Evolutionary conservation across 2,888 invertebrate species (phyloP).

Genomic region (Lottia gigantea): DNA sequence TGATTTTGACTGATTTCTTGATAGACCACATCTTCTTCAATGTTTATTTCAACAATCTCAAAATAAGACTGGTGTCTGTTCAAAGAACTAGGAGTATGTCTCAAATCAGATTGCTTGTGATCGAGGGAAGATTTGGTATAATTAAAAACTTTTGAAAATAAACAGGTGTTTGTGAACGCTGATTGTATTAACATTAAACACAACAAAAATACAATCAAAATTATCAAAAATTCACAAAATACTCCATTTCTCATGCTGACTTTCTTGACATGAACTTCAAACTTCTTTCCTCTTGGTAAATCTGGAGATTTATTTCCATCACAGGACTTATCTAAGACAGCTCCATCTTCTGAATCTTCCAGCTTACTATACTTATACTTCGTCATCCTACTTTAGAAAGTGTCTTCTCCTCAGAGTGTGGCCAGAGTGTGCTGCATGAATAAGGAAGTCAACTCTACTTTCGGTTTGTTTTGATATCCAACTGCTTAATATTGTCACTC

Average conservation of each 20-base stretch:
- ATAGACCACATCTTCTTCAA: not conserved
- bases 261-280: no score
- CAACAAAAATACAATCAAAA: not conserved
- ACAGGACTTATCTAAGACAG: no score
- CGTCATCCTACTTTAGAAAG: not conserved
- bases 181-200: not conserved
- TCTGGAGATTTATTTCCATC: no score
- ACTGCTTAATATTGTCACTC: no score
- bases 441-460: no score
- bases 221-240: not conserved
- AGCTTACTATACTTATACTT: not conserved
- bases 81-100: not conserved
- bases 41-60: not conserved
- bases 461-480: no score
- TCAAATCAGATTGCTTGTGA: not conserved
- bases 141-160: not conserved
- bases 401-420: no score
- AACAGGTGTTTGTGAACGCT: not conserved
- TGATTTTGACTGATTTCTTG: not conserved
- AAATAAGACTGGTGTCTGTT: not conserved
- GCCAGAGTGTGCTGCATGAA: no score
- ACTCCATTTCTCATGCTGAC: not conserved
- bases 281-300: no score
- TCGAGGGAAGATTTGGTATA: not conserved
- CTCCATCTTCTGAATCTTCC: not conserved